Percentiles rank a stretch among this genome's conserved stretches.
Conservation (phyloP, 1,140 invertebrate genomes). For the Zaprionus camerounensis region DNA sequence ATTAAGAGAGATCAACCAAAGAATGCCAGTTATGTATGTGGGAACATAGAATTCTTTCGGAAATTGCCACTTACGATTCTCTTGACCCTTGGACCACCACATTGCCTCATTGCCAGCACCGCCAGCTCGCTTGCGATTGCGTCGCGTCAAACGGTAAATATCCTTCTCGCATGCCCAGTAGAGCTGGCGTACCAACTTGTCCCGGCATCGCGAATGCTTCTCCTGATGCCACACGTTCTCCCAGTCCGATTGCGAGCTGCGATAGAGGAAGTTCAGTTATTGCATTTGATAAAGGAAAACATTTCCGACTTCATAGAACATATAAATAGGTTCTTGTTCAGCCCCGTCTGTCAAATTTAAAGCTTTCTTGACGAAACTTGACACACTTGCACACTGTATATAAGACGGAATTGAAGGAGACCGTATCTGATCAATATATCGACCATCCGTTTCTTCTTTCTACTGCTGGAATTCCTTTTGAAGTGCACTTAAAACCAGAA, state of each 20-base stretch:
- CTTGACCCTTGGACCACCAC: constrained; percentile 37
- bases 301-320: too few species aligned
- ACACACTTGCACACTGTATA: too few species aligned
- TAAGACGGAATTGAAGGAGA: background rate
- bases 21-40: background rate
- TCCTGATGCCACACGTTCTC: constrained; percentile 86
- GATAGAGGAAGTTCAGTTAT: background rate
- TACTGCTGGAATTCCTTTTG: too few species aligned
- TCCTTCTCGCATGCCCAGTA: constrained; percentile 88
- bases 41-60: background rate
- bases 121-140: constrained; percentile 70
- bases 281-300: background rate
- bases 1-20: too few species aligned
- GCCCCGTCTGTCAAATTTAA: too few species aligned
- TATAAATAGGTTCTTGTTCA: too few species aligned
- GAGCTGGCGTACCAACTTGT: constrained; percentile 86
- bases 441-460: too few species aligned
- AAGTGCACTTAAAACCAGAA: too few species aligned
- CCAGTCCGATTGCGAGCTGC: constrained; percentile 86
- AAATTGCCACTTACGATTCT: constrained; percentile 46
- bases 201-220: constrained; percentile 86
- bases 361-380: too few species aligned
- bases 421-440: background rate
- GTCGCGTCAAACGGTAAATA: constrained; percentile 86
- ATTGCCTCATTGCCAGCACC: constrained; percentile 46